Percentiles rank a stretch among this genome's conserved stretches.
phyloP scores from a whole-genome alignment of 2,797 vertebrate genomes.

The Erethizon dorsatum region DNA sequence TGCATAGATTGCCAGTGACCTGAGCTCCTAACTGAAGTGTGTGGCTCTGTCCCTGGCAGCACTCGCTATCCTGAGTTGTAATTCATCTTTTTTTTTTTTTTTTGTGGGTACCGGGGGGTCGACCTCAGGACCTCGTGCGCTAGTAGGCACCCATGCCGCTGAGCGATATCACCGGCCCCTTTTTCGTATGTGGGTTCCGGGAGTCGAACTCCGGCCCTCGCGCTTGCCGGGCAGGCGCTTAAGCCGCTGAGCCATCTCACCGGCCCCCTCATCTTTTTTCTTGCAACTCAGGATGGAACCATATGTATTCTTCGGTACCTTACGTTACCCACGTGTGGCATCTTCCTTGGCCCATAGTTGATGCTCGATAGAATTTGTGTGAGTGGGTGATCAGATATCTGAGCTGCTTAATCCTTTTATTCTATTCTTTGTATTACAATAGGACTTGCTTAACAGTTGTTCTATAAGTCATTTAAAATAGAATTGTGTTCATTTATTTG shows the following conservation, averaged over 20 bases:
- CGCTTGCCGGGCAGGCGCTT: no score
- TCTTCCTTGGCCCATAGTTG: background rate
- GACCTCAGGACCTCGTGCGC: no score
- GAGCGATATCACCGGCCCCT: no score
- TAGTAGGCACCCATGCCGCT: no score
- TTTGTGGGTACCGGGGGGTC: no score
- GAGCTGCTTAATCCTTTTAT: slow-evolving; percentile 9
- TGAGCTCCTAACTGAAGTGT: slow-evolving; percentile 12
- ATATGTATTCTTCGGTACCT: background rate
- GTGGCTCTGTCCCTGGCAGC: background rate
- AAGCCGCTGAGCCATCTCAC: no score
- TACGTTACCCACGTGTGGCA: background rate
- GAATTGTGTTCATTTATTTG: slow-evolving; percentile 34
- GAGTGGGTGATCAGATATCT: background rate
- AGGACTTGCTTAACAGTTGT: slow-evolving; percentile 26
- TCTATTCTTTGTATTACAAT: background rate
- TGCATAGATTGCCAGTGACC: background rate
- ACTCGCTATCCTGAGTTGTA: background rate
- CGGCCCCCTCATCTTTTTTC: background rate
- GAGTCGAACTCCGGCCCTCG: no score
- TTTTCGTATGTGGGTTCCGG: no score
- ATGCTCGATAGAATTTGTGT: slow-evolving; percentile 4
- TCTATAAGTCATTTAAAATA: slow-evolving; percentile 48
- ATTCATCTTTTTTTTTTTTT: background rate
- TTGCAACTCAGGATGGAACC: background rate